Base-by-base conservation (phyloP, 2,888 invertebrate species). In the Stenurella melanura region DNA sequence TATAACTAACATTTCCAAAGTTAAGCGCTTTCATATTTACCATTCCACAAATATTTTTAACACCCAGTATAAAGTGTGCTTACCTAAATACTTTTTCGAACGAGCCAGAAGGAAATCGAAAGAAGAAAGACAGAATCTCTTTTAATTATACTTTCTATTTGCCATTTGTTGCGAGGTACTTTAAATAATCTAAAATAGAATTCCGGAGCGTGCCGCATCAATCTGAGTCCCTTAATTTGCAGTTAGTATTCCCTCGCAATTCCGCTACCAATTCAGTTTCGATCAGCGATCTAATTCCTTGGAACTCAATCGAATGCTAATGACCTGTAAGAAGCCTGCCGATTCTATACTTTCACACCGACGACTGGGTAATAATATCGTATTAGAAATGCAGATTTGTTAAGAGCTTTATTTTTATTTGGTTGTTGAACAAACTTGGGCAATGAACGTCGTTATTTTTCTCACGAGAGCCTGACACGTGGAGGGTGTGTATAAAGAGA, bases 181-280 rank as follows among this genome's bases (percentile, higher is more conserved):
- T 64, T 64, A 64, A 64, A 67, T 56, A 67, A 67, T 67, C 56
- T n/a, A 56, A 64, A 58, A 72, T 34, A 68, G 21, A 17, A 42
- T 54, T 66, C 60, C 18, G 30, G 34, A 12, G 61, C 18, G 21
- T 15, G 58, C 21, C 58, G 42, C 69, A 66, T 72, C 79, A 80
- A 76, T 78, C 74, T 74, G 72, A 38, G 71, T 73, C 70, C 74
- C 83, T 85, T 85, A 84, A 85, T 84, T 83, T 83, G 80, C 81
- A 84, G 83, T 85, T 85, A 85, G 83, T 83, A 85, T 85, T 84
- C 84, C 72, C 78, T 73, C 64, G 79, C 77, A 77, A 73, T 80
- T 77, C 79, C 78, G 75, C 78, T 83, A 85, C 85, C 86, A 85
- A 86, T 86, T 86, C 85, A 84, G 82, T 79, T 84, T 81, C 83